phyloP scores from a whole-genome alignment of 64 coral and sea anemone genomes.

The Montipora foliosa region DNA sequence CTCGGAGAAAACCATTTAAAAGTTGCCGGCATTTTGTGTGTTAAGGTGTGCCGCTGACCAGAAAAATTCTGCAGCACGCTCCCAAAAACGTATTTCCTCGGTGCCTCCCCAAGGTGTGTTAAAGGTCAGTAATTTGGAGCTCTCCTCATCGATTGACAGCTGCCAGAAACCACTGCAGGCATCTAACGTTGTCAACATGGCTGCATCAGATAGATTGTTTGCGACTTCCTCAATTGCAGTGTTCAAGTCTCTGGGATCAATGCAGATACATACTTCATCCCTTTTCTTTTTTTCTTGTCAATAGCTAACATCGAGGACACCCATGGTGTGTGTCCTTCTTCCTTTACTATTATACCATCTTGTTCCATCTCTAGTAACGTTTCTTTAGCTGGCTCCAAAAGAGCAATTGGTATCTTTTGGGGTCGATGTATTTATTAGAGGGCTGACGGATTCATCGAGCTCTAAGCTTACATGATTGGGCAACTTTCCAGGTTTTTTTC shows the following conservation, averaged over 20 bases:
- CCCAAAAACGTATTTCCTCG: too few relatives aligned
- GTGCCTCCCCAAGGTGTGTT: too few relatives aligned
- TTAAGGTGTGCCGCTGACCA: too few relatives aligned
- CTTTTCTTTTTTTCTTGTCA: slow-evolving; percentile 52
- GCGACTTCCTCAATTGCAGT: slow-evolving; percentile 61
- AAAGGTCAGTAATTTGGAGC: too few relatives aligned
- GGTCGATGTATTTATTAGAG: slow-evolving; percentile 34
- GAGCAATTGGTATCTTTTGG: slow-evolving; percentile 47
- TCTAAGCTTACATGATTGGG: slow-evolving; percentile 59
- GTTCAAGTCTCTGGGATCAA: slow-evolving; percentile 33
- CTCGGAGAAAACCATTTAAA: too few relatives aligned
- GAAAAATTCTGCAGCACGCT: too few relatives aligned
- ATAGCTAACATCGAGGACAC: slow-evolving; percentile 60
- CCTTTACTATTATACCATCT: slow-evolving; percentile 66
- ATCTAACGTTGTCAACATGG: slow-evolving; percentile 46
- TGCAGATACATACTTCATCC: slow-evolving; percentile 40
- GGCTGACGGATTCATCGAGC: slow-evolving; percentile 40
- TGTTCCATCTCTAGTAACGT: slow-evolving; percentile 61
- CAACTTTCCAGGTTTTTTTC: slow-evolving; percentile 48
- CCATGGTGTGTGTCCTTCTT: slow-evolving; percentile 54
- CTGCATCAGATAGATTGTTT: slow-evolving; percentile 6
- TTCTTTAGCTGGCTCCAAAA: slow-evolving; percentile 40
- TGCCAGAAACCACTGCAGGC: slow-evolving; percentile 33
- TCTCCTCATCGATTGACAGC: too few relatives aligned
- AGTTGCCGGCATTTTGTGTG: too few relatives aligned